Evolutionary conservation across 2,797 vertebrate genomes (phyloP), one percentile per base, ranked within the genome.

Genomic region (Sebastes diaconus): DNA sequence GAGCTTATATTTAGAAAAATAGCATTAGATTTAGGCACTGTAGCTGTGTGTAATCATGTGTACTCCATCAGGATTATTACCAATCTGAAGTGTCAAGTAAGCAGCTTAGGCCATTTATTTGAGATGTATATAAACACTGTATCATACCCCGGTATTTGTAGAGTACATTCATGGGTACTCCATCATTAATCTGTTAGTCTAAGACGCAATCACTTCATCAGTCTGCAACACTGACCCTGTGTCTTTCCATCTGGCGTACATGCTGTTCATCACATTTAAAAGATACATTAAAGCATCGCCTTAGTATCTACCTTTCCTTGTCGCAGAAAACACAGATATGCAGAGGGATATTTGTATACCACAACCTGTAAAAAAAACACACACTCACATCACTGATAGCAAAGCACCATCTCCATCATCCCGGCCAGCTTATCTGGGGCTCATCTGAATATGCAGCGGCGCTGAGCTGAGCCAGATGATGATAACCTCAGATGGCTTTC

Each of bases 401-500:
- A 58, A 61, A 58, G 73, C 77, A 32, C 27, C 83, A 69, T 83
- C 80, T 91, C 88, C 86, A 80, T 91, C 92, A 89, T 84, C 64
- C 72, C 14, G 3, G 75, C 84, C 84, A 52, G 58, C 25, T 86
- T 87, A 91, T 92, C 91, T 72, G 39, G 3, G 42, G 63, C 87
- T 89, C 89, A 92, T 93, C 87, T 90, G 85, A 90, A 93, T 91
- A 92, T 90, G 79, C 86, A 81, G 81, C 32, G 9, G 77, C 39
- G 24, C 66, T n/a, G 81, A 80, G 87, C 77, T 20, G 78, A 90
- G 90, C 73, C 88, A 88, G 66, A 85, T 78, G 81, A 92, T 83
- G 88, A 92, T 94, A 92, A 94, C 93, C 91, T 91, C 83, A 84
- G 87, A 90, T 88, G 88, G 74, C 87, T 92, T 85, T 81, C 82